Base-by-base conservation (phyloP, 1,140 invertebrate species). In the Eriosoma lanigerum region DNA sequence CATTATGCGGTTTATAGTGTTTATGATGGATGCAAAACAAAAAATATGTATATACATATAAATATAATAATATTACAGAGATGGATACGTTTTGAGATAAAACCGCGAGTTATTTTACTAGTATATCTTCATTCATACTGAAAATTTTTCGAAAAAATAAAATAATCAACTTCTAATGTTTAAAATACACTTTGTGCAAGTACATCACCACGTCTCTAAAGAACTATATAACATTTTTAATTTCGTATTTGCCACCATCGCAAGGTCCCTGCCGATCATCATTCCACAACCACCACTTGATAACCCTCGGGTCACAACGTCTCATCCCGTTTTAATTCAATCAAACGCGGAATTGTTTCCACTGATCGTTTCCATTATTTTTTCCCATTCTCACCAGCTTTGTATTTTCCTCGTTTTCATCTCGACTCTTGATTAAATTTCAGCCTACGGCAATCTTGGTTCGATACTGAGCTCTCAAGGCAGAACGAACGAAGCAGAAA, bases 371-470 rank as follows among this genome's bases (percentile, higher is more conserved):
- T 48, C 29, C 50, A 10, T 44, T 70, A 19, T 44, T 58, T 81
- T 24, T 12, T 32, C 38, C 24, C 64, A 32, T 12, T 44, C 52
- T 44, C 44, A 9, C 32, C 56, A 6, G 15, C 24, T 15, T 75
- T 24, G 0, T 0, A 19, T 6, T 58, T 6, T 38, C 26, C 9
- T 32, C 5, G 17, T 50, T 48, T 21, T 70, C 66, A 50, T 72
- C 8, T 72, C 17, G 21, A 75, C 38, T 60, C 12, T 81, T 76
- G 48, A 83, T 85, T 85, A 85, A 85, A 85, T 88, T 89, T 83
- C 88, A 97, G 95, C 96, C 54, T 94, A 94, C 85, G 94, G 95
- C 73, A 97, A 97, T 88, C 89, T 96, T 85, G 95, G 94, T 81
- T 95, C 95, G 85, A 92, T 97, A 81, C 88, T 96, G 68, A 97